Conservation (phyloP, 1,140 invertebrate genomes). For the Oncopeltus fasciatus region DNA sequence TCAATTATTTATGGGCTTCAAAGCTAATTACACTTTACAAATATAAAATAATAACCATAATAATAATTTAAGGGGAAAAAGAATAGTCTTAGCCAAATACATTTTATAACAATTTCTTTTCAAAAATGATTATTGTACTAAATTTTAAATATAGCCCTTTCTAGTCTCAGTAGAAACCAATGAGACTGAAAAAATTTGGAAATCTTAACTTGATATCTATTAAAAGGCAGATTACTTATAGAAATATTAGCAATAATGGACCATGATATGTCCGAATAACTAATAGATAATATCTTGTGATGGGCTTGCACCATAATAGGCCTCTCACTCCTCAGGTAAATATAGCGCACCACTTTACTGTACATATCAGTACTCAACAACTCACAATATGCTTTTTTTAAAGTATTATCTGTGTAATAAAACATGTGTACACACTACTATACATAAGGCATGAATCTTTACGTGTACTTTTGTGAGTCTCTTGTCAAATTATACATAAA, state of each 20-base stretch:
- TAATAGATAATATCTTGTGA: neutral
- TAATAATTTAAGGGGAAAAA: no score
- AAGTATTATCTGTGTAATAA: no score
- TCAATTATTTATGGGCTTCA: constrained; percentile 3
- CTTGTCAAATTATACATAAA: neutral
- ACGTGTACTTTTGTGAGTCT: constrained; percentile 8
- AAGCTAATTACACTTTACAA: neutral
- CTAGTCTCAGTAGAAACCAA: neutral
- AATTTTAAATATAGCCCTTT: neutral
- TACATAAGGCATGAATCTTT: neutral
- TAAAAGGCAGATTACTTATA: constrained; percentile 5
- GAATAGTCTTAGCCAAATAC: constrained; percentile 16
- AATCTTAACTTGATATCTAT: neutral
- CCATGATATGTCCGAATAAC: neutral
- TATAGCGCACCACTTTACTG: neutral
- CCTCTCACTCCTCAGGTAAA: neutral
- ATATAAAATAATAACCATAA: no score
- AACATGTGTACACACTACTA: constrained; percentile 4
- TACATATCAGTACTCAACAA: neutral
- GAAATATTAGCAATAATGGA: constrained; percentile 5
- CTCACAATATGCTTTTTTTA: neutral
- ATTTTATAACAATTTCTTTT: constrained; percentile 12
- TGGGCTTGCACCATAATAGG: constrained; percentile 1
- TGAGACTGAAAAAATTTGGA: neutral
- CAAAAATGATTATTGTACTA: constrained; percentile 6